Evolutionary conservation across 2,888 invertebrate genomes (phyloP), one percentile per base, ranked within the genome.

Genomic region (Idaea biselata): DNA sequence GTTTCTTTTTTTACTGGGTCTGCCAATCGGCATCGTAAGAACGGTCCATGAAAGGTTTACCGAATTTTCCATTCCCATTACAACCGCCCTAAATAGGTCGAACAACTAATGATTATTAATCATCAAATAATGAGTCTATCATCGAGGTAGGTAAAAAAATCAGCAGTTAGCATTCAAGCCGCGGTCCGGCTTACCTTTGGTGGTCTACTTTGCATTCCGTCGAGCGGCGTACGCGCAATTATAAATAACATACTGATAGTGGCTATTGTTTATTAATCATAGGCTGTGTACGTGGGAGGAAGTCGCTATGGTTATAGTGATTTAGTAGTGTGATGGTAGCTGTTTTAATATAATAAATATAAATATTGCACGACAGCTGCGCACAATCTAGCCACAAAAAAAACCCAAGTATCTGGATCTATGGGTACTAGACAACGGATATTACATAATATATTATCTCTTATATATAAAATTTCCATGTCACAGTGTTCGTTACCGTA

Each of bases 91-190:
- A 44, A 44, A 44, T 44, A 44, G 44, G 44, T 44, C 44, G 44
- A 44, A 44, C 44, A 44, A 44, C 44, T 44, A 44, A 44, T 44
- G 44, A 44, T 44, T 44, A 44, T 44, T 44, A 44, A 44, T 44
- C 44, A 44, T 44, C 44, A 44, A 44, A 44, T 44, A 44, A 44
- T 44, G 44, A 44, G 6, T 0, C 0, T 44, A 44, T 44, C 44
- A 11, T 44, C 14, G 44, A 44, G 14, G 44, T 44, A 44, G 44
- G 44, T 44, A 44, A 44, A 44, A 44, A 44, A 44, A 44, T 44
- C 44, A 44, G 11, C 44, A 11, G 44, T 44, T 44, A 44, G 14
- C 44, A 44, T 44, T 44, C 44, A 44, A 14, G 14, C 44, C 44
- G 14, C 11, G 3, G 2, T 14, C 44, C 44, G 44, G 3, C 44